These are phyloP conservation scores for Trematocara variabile DNA, from an alignment of 2,113 vertebrate genomes.

Conservation along the genomic window DNA sequence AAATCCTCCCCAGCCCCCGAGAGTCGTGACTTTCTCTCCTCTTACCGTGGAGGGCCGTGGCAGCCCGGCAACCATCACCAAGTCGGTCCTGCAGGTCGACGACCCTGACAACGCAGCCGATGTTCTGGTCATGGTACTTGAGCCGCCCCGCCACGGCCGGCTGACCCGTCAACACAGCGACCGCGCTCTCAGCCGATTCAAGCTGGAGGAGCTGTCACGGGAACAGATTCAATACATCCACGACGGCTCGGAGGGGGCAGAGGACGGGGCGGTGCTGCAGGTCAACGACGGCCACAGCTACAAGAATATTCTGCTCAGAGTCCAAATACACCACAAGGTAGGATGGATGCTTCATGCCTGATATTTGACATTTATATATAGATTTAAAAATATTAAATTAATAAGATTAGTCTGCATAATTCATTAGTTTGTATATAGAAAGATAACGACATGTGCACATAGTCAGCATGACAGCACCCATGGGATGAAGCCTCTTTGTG, in stretches of 20 bases:
- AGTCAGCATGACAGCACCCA: not conserved
- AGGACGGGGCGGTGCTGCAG: slow-evolving; percentile 81
- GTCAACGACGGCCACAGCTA: slow-evolving; percentile 86
- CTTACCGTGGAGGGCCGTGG: slow-evolving; percentile 73
- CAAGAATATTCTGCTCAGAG: slow-evolving; percentile 81
- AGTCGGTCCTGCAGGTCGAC: slow-evolving; percentile 76
- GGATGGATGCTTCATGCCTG: not conserved
- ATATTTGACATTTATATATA: not conserved
- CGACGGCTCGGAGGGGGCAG: slow-evolving; percentile 69
- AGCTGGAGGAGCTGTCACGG: slow-evolving; percentile 74
- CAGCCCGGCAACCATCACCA: slow-evolving; percentile 64
- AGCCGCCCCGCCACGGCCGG: slow-evolving; percentile 79
- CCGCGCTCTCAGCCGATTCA: slow-evolving; percentile 53
- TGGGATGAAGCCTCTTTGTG: not conserved
- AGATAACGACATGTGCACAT: fast-evolving
- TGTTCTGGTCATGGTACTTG: slow-evolving; percentile 79
- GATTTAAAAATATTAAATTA: fast-evolving
- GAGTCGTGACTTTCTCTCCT: slow-evolving; percentile 77
- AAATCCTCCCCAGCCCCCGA: slow-evolving; percentile 79
- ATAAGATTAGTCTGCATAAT: not conserved
- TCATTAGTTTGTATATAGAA: fast-evolving
- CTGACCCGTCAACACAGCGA: slow-evolving; percentile 66
- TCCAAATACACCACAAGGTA: slow-evolving; percentile 81
- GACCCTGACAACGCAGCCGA: slow-evolving; percentile 89
- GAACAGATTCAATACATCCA: slow-evolving; percentile 84